A percentile compares a stretch with the other conserved stretches of the same genome.
phyloP scores from a whole-genome alignment of 2,797 vertebrate genomes.

The Sebastes trivittatus region DNA sequence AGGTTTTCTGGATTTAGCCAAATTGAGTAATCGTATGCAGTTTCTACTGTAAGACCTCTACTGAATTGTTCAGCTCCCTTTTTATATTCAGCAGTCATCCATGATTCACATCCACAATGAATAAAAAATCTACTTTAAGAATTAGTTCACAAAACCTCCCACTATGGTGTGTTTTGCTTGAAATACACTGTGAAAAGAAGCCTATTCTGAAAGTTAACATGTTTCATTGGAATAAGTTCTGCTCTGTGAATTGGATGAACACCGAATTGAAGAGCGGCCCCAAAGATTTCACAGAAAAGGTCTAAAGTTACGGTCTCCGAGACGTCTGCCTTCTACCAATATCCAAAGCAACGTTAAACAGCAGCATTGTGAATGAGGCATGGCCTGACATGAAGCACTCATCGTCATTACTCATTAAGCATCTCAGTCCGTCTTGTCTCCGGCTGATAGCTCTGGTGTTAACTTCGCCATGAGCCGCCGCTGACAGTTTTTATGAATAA shows the following conservation, averaged over 20 bases:
- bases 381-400: not conserved
- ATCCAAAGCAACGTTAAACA: slow-evolving; percentile 15
- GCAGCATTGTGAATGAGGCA: not conserved
- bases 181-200: not conserved
- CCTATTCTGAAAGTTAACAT: not conserved
- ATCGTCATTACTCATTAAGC: slow-evolving; percentile 39
- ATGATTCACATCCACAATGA: slow-evolving; percentile 18
- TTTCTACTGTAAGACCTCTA: not conserved
- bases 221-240: not conserved
- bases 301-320: not conserved
- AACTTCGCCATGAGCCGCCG: slow-evolving; percentile 18
- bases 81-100: slow-evolving; percentile 4
- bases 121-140: slow-evolving; percentile 5
- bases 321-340: not conserved
- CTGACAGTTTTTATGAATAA: slow-evolving; percentile 66
- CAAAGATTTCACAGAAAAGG: slow-evolving; percentile 7
- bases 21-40: not conserved
- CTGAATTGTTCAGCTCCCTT: not conserved
- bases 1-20: not conserved
- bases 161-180: not conserved
- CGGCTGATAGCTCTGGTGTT: slow-evolving; percentile 41
- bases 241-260: not conserved
- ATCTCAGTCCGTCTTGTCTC: slow-evolving; percentile 21
- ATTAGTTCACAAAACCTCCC: not conserved
- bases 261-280: not conserved